These are phyloP conservation scores for Mustela nigripes DNA, from an alignment of 2,113 vertebrate genomes.

Conservation along the genomic window DNA sequence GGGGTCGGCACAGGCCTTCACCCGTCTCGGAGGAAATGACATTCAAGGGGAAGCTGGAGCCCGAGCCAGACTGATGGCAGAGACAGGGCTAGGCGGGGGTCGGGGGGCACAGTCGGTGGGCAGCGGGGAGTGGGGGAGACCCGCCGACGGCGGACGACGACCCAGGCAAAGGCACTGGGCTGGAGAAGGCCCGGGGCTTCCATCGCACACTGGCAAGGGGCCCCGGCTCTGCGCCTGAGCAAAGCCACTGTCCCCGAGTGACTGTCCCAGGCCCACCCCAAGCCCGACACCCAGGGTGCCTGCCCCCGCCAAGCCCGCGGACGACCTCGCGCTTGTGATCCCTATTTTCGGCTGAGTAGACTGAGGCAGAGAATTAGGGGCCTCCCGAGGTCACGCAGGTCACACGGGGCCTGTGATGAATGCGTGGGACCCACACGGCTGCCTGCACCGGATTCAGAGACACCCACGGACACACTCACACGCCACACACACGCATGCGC, in stretches of 20 bases:
- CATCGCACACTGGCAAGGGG: background rate
- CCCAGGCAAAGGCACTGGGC: background rate
- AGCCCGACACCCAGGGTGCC: fast-evolving
- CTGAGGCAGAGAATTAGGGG: background rate
- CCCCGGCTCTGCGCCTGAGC: background rate
- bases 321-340: fast-evolving
- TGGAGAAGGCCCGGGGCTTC: background rate
- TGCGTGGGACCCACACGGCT: background rate
- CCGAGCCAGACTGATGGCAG: background rate
- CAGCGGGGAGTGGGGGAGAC: fast-evolving
- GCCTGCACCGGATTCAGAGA: background rate
- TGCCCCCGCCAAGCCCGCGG: background rate
- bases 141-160: fast-evolving
- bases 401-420: background rate
- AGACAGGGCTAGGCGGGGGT: fast-evolving
- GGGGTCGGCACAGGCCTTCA: background rate
- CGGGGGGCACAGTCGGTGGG: fast-evolving
- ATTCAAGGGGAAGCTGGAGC: background rate
- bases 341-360: background rate
- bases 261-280: fast-evolving
- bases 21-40: background rate
- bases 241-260: background rate
- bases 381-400: background rate
- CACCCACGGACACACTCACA: fast-evolving
- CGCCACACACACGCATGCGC: fast-evolving